phyloP scores from a whole-genome alignment of 2,797 vertebrate species.

The Denticeps clupeoides region DNA sequence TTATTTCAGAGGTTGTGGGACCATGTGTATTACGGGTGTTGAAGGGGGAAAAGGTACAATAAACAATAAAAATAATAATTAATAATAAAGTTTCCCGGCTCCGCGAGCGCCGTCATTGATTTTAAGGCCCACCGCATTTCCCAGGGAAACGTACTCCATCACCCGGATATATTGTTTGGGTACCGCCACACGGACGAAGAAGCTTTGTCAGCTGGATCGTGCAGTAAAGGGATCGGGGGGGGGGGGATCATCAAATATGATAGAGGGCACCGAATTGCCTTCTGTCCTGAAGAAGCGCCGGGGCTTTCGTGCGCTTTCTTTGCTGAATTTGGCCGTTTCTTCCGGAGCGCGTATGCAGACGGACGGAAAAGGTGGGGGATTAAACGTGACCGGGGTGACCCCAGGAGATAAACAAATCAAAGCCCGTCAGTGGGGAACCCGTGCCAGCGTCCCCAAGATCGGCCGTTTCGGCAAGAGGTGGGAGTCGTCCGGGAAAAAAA shows the following conservation, averaged over 20 bases:
- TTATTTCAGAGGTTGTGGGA: too few species aligned
- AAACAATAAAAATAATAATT: neutral
- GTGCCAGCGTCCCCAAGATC: too few species aligned
- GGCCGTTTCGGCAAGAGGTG: too few species aligned
- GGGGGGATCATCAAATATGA: constrained; percentile 8
- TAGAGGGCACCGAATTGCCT: constrained; percentile 5
- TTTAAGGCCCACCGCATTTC: neutral
- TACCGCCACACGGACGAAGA: neutral
- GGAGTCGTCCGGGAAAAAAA: too few species aligned
- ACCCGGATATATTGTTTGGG: constrained; percentile 7
- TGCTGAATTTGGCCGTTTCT: constrained; percentile 15
- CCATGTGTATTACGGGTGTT: neutral
- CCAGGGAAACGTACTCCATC: constrained; percentile 5
- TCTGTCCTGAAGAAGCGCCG: constrained; percentile 7
- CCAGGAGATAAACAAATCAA: constrained; percentile 10
- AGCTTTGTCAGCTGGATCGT: constrained; percentile 17
- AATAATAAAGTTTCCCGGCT: neutral
- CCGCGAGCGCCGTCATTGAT: constrained; percentile 1
- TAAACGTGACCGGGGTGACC: constrained; percentile 14
- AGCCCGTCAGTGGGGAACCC: neutral
- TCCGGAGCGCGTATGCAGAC: constrained; percentile 9
- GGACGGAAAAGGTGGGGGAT: constrained; percentile 4
- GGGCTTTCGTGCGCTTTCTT: constrained; percentile 1
- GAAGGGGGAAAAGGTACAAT: neutral
- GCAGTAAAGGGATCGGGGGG: constrained; percentile 8